phyloP scores from a whole-genome alignment of 1,140 invertebrate genomes.

The Diprion similis region DNA sequence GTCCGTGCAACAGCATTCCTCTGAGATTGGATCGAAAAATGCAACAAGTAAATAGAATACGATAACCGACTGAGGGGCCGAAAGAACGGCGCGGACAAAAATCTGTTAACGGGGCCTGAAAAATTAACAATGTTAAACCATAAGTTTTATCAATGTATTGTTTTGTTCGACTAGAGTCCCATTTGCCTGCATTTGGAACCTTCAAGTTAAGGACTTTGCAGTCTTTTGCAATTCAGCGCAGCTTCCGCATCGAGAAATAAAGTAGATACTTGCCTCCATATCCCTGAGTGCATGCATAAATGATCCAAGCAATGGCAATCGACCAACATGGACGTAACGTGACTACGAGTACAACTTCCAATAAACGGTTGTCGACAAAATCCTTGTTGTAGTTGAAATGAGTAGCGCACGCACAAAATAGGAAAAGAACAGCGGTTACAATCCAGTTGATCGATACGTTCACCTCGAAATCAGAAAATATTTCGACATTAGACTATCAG shows the following conservation, averaged over 20 bases:
- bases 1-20: conserved; percentile 12
- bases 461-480: background rate
- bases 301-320: conserved; percentile 57
- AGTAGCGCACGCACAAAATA: background rate
- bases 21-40: conserved; percentile 39
- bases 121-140: too few relatives aligned
- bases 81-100: conserved; percentile 65
- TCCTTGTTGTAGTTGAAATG: background rate
- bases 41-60: conserved; percentile 67
- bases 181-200: too few relatives aligned
- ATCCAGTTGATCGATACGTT: background rate
- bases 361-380: conserved; percentile 22
- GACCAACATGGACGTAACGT: conserved; percentile 52
- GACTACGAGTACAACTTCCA: conserved; percentile 47
- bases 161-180: too few relatives aligned
- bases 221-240: too few relatives aligned
- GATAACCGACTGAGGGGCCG: conserved; percentile 65
- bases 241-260: too few relatives aligned
- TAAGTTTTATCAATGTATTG: background rate
- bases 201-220: too few relatives aligned
- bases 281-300: conserved; percentile 56
- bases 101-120: conserved; percentile 60
- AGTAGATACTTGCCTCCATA: conserved; percentile 29
- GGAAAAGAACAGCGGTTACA: background rate
- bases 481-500: background rate